Conservation (phyloP, 2,888 invertebrate genomes). For the Drosophila birchii region DNA sequence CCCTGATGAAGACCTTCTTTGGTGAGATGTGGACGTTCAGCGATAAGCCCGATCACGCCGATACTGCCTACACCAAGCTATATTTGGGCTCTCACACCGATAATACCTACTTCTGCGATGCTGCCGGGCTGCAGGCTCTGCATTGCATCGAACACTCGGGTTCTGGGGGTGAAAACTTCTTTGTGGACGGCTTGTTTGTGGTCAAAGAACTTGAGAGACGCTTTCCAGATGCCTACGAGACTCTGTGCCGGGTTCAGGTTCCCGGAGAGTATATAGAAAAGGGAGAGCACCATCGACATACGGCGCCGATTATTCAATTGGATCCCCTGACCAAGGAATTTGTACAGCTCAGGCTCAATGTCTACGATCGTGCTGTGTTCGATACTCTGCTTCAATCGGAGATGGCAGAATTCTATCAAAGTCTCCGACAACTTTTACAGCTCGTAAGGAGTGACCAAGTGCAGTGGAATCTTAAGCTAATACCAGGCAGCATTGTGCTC, state of each 20-base stretch:
- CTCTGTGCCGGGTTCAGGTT: slow-evolving; percentile 86
- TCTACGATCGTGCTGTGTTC: slow-evolving; percentile 90
- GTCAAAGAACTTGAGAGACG: slow-evolving; percentile 86
- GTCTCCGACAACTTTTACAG: slow-evolving; percentile 86
- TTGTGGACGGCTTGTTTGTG: slow-evolving; percentile 91
- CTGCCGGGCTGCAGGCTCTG: slow-evolving; percentile 88
- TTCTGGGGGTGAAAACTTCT: slow-evolving; percentile 89
- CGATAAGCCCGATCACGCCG: slow-evolving; percentile 87
- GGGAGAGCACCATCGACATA: slow-evolving; percentile 86
- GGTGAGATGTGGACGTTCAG: slow-evolving; percentile 91
- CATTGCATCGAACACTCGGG: slow-evolving; percentile 87
- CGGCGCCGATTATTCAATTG: slow-evolving; percentile 87
- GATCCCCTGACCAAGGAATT: slow-evolving; percentile 86
- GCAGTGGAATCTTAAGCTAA: slow-evolving; percentile 87
- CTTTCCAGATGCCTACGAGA: slow-evolving; percentile 86
- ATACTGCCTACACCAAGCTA: slow-evolving; percentile 90
- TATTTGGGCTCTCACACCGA: slow-evolving; percentile 91
- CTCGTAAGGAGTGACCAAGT: slow-evolving; percentile 86
- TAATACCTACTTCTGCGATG: slow-evolving; percentile 91
- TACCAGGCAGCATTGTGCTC: slow-evolving; percentile 89
- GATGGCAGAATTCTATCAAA: slow-evolving; percentile 87
- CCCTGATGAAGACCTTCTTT: slow-evolving; percentile 89
- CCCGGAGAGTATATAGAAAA: slow-evolving; percentile 89
- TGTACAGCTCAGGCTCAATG: slow-evolving; percentile 89
- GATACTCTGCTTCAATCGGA: slow-evolving; percentile 86